These are phyloP conservation scores for Epiblema foenella DNA, from an alignment of 2,888 invertebrate genomes.

Conservation along the genomic window DNA sequence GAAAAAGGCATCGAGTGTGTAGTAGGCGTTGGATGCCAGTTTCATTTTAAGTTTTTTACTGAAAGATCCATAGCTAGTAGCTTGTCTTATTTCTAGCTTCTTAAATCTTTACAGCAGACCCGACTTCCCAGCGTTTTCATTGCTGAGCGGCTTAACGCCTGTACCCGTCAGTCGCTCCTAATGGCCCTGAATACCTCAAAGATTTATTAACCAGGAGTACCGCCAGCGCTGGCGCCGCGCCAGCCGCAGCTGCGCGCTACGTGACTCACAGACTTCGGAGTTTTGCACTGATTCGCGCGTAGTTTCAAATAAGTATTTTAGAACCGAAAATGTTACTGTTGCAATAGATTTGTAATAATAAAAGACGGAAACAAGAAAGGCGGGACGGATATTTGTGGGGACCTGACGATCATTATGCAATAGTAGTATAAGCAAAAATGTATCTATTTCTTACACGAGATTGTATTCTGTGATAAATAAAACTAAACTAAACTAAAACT, in stretches of 20 bases:
- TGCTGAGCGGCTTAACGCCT: conserved; percentile 6
- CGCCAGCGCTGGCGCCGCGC: conserved; percentile 38
- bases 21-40: too few relatives aligned
- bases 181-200: conserved; percentile 32
- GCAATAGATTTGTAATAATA: conserved; percentile 6
- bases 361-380: too few relatives aligned
- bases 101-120: background rate
- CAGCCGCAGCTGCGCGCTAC: conserved; percentile 46
- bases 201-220: conserved; percentile 26
- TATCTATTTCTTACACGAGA: too few relatives aligned
- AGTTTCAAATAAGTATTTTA: background rate
- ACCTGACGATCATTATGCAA: too few relatives aligned
- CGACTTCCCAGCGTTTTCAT: conserved; percentile 4
- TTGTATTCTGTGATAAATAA: too few relatives aligned
- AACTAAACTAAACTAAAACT: too few relatives aligned
- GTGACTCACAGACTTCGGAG: conserved; percentile 45
- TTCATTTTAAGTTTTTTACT: too few relatives aligned
- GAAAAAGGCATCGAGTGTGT: too few relatives aligned
- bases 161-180: conserved; percentile 20
- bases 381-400: too few relatives aligned
- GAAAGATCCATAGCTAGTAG: too few relatives aligned
- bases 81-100: too few relatives aligned
- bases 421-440: too few relatives aligned
- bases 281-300: background rate
- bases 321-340: background rate